Conservation (phyloP, 2,113 vertebrate genomes). For the Ailurus styani region DNA sequence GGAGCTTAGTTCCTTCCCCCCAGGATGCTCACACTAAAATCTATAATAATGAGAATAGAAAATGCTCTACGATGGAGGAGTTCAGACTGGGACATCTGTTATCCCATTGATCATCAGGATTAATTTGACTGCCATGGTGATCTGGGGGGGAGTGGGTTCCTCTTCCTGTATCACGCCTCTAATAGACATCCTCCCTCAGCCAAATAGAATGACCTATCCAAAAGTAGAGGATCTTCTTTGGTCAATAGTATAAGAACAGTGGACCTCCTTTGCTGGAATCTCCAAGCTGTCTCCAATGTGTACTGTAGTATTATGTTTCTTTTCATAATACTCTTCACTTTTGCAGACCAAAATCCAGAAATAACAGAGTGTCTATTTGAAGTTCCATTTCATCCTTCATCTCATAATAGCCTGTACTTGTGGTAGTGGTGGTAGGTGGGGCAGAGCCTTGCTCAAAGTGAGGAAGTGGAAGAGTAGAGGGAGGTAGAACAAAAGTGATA, state of each 20-base stretch:
- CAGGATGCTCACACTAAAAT: background rate
- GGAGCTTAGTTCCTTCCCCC: background rate
- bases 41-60: background rate
- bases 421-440: background rate
- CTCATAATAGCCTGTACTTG: background rate
- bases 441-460: background rate
- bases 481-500: background rate
- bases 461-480: background rate
- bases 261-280: background rate
- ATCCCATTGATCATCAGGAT: background rate
- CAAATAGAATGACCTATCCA: background rate
- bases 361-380: background rate
- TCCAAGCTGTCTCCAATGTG: background rate
- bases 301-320: background rate
- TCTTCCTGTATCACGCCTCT: background rate
- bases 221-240: background rate
- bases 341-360: constrained; percentile 8
- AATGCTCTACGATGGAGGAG: background rate
- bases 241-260: background rate
- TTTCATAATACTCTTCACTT: background rate
- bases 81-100: background rate
- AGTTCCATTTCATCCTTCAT: background rate
- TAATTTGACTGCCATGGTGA: background rate
- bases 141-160: background rate
- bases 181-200: background rate